Evolutionary conservation across 2,113 vertebrate species (phyloP), one percentile per base, ranked within the genome.

Genomic region (Rafetus swinhoei): DNA sequence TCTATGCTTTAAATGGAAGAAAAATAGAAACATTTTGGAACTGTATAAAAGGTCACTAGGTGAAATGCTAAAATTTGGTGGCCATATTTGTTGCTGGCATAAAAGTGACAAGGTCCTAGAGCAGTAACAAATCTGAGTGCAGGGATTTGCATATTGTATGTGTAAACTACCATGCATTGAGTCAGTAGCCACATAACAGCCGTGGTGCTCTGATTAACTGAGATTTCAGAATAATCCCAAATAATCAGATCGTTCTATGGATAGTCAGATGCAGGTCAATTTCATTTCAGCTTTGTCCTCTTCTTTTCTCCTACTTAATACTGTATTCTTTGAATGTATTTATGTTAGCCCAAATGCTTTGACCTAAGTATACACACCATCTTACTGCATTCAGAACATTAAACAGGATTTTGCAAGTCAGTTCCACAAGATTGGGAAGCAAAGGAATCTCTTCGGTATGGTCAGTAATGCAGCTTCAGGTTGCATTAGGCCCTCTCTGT

Each of bases 301-400:
- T 62, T 56, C 1, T 3, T 72, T 1, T 60, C 5, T 12, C 7
- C 9, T 5, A 0, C 85, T 3, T 0, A 5, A 21, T 1, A 79
- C 85, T 1, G 0, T 35, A 4, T 25, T 1, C 19, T 56, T 60
- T 12, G 14, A n/a, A 1, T 7, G 19, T 1, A 16, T 22, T 18
- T 21, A 1, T 6, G 18, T 52, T 9, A 13, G 22, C 16, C 77
- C 77, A 1, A 6, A 1, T 1, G 84, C 52, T 5, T 7, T 10
- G 39, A 3, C 81, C 84, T 82, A 60, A 2, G 32, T 57, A 1
- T 54, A 1, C 29, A 1, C 35, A 2, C 72, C 57, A 77, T 0
- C 29, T 39, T 4, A 62, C 16, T 1, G 0, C 3, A 7, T 4
- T 0, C 1, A 3, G 79, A 35, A 1, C 8, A 0, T 4, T n/a